These are phyloP conservation scores for Coracopsis vasa DNA, from an alignment of 2,113 vertebrate species.

Conservation along the genomic window DNA sequence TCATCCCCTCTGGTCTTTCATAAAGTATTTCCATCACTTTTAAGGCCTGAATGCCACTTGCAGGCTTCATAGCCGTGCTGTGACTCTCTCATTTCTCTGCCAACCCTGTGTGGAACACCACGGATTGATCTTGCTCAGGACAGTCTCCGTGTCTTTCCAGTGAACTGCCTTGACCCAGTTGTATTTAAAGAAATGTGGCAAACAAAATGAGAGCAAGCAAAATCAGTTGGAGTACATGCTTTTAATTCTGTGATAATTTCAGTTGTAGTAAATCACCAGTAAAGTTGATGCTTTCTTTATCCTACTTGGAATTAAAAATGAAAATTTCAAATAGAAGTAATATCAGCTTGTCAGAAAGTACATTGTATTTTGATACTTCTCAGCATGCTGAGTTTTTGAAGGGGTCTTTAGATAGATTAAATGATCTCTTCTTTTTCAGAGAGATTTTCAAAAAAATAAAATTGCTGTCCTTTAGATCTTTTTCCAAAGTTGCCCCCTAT, in stretches of 20 bases:
- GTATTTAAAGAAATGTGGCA: not conserved
- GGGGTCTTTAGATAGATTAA: not conserved
- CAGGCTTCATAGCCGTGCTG: not conserved
- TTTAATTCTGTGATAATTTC: not conserved
- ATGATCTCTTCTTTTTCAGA: not conserved
- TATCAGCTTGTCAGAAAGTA: not conserved
- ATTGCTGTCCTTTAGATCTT: not conserved
- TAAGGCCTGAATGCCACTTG: not conserved
- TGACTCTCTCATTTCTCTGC: not conserved
- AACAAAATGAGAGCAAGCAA: rapidly evolving
- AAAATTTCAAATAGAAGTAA: not conserved
- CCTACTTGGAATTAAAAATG: not conserved
- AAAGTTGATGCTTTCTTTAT: not conserved
- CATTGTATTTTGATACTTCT: not conserved
- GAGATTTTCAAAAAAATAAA: not conserved
- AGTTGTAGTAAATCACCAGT: not conserved
- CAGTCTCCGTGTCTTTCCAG: not conserved
- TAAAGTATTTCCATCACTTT: not conserved
- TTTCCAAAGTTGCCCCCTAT: not conserved
- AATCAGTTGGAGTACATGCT: not conserved
- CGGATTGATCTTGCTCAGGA: not conserved
- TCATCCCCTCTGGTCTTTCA: not conserved
- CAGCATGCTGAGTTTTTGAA: not conserved
- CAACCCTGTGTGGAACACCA: not conserved
- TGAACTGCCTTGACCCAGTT: not conserved